phyloP scores from a whole-genome alignment of 2,113 vertebrate genomes.

The Podilymbus podiceps region DNA sequence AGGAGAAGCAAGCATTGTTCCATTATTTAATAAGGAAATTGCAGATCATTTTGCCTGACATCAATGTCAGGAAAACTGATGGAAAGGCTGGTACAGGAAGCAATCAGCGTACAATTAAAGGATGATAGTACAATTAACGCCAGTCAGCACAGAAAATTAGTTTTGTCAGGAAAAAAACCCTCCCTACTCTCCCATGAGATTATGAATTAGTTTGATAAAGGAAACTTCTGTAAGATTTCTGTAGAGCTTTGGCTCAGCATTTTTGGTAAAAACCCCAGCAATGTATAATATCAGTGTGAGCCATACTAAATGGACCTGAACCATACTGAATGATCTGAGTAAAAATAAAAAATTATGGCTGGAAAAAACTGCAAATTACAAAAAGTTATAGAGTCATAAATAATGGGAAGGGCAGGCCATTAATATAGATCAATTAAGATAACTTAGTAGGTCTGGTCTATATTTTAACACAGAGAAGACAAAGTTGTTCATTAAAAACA shows the following conservation, averaged over 20 bases:
- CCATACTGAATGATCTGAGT: not conserved
- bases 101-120: constrained; percentile 58
- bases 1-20: constrained; percentile 8
- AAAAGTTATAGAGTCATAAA: not conserved
- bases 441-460: not conserved
- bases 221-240: not conserved
- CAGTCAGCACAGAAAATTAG: constrained; percentile 9
- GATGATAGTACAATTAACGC: constrained; percentile 48
- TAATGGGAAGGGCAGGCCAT: not conserved
- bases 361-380: not conserved
- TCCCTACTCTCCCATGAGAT: not conserved
- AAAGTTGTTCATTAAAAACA: not conserved
- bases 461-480: not conserved
- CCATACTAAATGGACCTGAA: not conserved
- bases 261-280: not conserved
- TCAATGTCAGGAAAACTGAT: constrained; percentile 54
- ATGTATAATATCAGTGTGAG: not conserved
- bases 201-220: not conserved
- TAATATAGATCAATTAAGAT: not conserved
- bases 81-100: constrained; percentile 50
- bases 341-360: not conserved
- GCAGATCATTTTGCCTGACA: constrained; percentile 39
- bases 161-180: not conserved
- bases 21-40: constrained; percentile 62
- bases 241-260: not conserved